Conservation (phyloP, 92 coral and sea anemone genomes). For the Palythoa grandis region DNA sequence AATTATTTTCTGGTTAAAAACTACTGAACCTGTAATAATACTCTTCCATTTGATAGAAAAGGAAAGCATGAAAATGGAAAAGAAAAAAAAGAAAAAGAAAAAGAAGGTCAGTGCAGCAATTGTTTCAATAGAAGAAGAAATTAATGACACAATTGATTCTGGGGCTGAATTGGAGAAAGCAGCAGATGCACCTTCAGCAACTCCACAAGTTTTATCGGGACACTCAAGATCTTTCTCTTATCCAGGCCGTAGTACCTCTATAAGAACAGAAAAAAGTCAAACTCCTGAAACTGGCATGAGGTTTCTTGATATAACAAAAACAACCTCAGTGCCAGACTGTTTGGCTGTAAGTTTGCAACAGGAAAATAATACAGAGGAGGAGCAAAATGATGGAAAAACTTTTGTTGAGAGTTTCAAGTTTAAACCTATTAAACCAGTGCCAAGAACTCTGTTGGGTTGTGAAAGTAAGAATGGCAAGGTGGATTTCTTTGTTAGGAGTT, state of each 20-base stretch:
- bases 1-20: not conserved
- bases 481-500: not conserved
- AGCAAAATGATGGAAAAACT: conserved; percentile 4
- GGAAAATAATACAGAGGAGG: not conserved
- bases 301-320: conserved; percentile 50
- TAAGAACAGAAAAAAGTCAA: not conserved
- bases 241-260: conserved; percentile 58
- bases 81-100: conserved; percentile 84
- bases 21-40: not conserved
- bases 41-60: conserved; percentile 25
- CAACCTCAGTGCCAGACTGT: conserved; percentile 57
- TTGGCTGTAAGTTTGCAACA: conserved; percentile 18
- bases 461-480: not conserved
- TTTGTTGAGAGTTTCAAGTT: conserved; percentile 40
- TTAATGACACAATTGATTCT: conserved; percentile 12
- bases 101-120: conserved; percentile 80
- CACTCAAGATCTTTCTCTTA: conserved; percentile 67
- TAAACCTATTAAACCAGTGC: not conserved
- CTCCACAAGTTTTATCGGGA: conserved; percentile 49
- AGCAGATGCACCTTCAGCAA: not conserved
- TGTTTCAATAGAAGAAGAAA: conserved; percentile 82
- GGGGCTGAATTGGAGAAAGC: conserved; percentile 5
- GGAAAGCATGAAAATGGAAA: conserved; percentile 51
- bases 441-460: not conserved
- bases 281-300: conserved; percentile 1